Evolutionary conservation across 2,113 vertebrate genomes (phyloP).

Genomic region (Cryptotis parvus): DNA sequence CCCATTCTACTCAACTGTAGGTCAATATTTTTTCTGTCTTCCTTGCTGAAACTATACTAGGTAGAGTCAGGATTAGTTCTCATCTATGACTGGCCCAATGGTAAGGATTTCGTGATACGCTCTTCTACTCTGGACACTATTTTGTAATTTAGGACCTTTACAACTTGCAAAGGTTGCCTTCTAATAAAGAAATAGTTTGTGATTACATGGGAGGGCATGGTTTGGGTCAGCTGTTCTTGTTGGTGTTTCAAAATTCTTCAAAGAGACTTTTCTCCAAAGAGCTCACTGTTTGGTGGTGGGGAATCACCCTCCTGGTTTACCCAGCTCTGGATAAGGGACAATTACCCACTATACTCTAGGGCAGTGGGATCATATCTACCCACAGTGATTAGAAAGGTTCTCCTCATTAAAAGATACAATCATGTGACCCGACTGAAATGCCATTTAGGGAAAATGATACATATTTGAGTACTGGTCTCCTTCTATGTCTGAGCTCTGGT

Average conservation of each 20-base stretch:
- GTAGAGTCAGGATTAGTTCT: background rate
- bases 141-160: background rate
- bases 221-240: background rate
- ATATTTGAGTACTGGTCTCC: conserved; percentile 17
- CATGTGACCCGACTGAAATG: background rate
- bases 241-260: background rate
- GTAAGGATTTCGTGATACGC: background rate
- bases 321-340: background rate
- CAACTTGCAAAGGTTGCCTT: conserved; percentile 28
- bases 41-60: background rate
- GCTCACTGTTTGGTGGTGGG: background rate
- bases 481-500: conserved; percentile 22
- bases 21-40: background rate
- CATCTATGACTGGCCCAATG: accelerated
- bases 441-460: conserved; percentile 33
- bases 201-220: background rate
- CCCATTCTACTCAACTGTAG: background rate
- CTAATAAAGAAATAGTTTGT: background rate
- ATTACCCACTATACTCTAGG: background rate
- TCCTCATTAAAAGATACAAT: background rate
- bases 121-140: background rate
- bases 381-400: background rate
- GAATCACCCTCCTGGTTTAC: background rate
- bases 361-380: background rate
- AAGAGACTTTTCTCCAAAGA: background rate